Evolutionary conservation across 2,113 vertebrate species (phyloP), one percentile per base, ranked within the genome.

Genomic region (Bufo gargarizans): DNA sequence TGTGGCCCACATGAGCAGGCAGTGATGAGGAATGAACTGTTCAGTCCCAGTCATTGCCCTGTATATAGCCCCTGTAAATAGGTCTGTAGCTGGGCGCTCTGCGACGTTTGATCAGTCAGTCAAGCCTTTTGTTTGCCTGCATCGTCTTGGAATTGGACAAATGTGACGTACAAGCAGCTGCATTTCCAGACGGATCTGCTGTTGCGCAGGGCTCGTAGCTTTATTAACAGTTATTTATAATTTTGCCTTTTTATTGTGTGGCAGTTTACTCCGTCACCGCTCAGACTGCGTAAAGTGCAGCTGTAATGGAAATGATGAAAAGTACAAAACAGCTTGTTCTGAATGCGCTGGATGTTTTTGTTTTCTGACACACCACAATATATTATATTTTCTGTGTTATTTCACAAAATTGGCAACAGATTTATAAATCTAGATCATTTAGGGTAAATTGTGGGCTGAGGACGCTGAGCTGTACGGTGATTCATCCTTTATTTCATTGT

Each of bases 391-490:
- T 50, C 65, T 76, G 14, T 74, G 78, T 56, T 82, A 88, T 88
- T 77, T 77, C 4, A 88, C 76, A 56, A 63, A 88, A 49, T 83
- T n/a, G 59, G 58, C 59, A 33, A 47, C 55, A 47, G 71, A 72
- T 83, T 77, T 59, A 58, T 88, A 88, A 83, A 88, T 83, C 77
- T 84, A 88, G 87, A 88, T 59, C 71, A 83, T 88, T 84, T 58
- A 53, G 45, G 20, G 22, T 74, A 82, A 83, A 84, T 77, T 88
- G 80, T 88, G 80, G 80, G 67, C 58, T 76, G 67, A 55, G 33
- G 67, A 69, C 79, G 49, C 85, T 3, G 69, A 50, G 79, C 67
- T 58, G 13, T 58, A 65, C 61, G 20, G 45, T 88, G 87, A 88
- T 71, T 88, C 80, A 84, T 77, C 69, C 80, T 67, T 84, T 69